Percentiles rank a stretch among this genome's conserved stretches.
Evolutionary conservation across 2,797 vertebrate genomes (phyloP).

Genomic region (Notolabrus celidotus): DNA sequence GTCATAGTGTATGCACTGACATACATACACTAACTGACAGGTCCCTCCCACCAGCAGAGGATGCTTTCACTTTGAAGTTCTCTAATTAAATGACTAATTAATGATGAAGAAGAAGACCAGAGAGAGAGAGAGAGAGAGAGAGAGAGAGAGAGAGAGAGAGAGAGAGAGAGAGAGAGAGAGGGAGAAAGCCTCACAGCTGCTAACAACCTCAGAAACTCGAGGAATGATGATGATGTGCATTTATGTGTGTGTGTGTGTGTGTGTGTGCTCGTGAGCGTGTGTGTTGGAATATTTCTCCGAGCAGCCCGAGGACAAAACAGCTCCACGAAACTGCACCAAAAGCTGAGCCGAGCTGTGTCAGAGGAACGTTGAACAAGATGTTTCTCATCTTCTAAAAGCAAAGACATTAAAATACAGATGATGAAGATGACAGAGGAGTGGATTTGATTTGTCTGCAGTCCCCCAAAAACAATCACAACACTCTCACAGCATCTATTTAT

Average conservation of each 20-base stretch:
- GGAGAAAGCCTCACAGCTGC: constrained; percentile 45
- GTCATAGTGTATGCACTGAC: constrained; percentile 9
- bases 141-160: not conserved
- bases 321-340: constrained; percentile 51
- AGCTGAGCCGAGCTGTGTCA: constrained; percentile 10
- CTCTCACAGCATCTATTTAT: not conserved
- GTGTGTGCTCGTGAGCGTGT: constrained; percentile 4
- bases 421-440: not conserved
- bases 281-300: constrained; percentile 31
- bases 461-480: not conserved
- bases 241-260: constrained; percentile 8
- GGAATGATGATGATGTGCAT: constrained; percentile 54
- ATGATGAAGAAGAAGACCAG: constrained; percentile 39
- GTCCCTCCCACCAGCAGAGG: constrained; percentile 53
- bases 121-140: constrained; percentile 2
- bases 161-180: not conserved
- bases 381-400: not conserved
- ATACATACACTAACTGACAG: constrained; percentile 2
- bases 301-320: constrained; percentile 55
- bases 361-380: not conserved
- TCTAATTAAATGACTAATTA: constrained; percentile 73
- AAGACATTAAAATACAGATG: not conserved
- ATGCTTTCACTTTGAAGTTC: constrained; percentile 76
- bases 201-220: constrained; percentile 57
- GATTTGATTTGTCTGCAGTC: not conserved